A percentile compares a stretch with the other conserved stretches of the same genome.
Conservation (phyloP, 2,113 vertebrate species). For the Brienomyrus longianalis region DNA sequence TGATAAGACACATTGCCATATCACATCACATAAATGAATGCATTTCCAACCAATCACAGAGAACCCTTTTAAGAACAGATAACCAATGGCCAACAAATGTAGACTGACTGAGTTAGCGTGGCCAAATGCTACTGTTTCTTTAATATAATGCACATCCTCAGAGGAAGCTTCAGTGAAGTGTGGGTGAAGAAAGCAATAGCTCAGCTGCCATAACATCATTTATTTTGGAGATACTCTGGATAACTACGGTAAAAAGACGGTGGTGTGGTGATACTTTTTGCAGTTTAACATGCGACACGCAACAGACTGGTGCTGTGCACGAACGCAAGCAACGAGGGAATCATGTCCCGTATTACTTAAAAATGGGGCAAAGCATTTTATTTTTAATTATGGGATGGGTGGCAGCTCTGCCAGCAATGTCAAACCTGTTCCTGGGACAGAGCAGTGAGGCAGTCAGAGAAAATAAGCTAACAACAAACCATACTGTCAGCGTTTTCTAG, state of each 20-base stretch:
- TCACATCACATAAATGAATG: neutral
- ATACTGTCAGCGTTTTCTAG: neutral
- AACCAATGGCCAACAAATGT: neutral
- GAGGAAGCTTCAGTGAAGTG: neutral
- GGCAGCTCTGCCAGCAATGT: neutral
- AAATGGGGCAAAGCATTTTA: neutral
- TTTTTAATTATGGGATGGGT: neutral
- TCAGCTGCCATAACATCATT: neutral
- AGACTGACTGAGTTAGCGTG: neutral
- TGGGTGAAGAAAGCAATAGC: neutral
- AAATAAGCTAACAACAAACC: neutral
- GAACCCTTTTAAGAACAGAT: neutral
- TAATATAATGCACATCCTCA: neutral
- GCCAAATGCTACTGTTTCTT: neutral
- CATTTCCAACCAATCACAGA: neutral
- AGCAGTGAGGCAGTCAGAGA: neutral
- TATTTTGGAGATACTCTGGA: neutral
- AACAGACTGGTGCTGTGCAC: neutral
- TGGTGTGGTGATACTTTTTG: neutral
- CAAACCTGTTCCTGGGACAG: neutral
- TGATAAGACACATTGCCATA: neutral
- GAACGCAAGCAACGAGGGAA: neutral
- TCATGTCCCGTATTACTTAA: neutral
- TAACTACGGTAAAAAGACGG: neutral
- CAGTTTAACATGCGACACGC: neutral